Conservation (phyloP, 2,888 invertebrate species). For the Xanthorhoe designata region DNA sequence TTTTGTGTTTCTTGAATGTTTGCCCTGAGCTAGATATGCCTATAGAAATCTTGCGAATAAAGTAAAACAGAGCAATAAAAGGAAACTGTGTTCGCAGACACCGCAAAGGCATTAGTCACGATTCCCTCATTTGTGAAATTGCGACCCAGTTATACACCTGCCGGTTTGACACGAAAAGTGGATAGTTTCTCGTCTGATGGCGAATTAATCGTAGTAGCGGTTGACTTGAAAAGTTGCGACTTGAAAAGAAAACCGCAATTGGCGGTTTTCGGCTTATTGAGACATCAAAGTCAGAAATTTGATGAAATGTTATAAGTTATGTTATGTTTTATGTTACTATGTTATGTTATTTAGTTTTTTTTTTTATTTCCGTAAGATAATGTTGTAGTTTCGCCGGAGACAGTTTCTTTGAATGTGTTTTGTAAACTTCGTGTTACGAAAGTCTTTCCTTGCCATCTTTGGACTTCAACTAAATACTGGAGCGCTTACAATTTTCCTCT, state of each 20-base stretch:
- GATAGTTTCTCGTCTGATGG: conserved; percentile 34
- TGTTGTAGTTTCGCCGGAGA: too few relatives aligned
- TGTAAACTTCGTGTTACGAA: background rate
- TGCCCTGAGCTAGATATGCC: background rate
- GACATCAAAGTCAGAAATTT: background rate
- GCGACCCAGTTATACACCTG: conserved; percentile 46
- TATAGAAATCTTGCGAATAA: conserved; percentile 13
- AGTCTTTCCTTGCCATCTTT: background rate
- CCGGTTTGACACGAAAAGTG: conserved; percentile 33
- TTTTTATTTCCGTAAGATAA: too few relatives aligned
- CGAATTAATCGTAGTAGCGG: conserved; percentile 29
- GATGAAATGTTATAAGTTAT: too few relatives aligned
- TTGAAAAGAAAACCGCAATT: background rate
- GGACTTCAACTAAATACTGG: background rate
- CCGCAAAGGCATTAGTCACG: conserved; percentile 48
- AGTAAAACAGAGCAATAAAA: conserved; percentile 23
- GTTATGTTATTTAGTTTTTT: too few relatives aligned
- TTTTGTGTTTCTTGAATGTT: background rate
- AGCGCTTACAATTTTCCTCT: background rate
- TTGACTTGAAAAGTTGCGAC: conserved; percentile 21
- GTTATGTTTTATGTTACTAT: too few relatives aligned
- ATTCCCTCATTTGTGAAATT: conserved; percentile 52
- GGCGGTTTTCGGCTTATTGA: background rate
- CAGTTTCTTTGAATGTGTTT: background rate
- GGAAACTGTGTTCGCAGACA: conserved; percentile 26